Evolutionary conservation across 2,113 vertebrate genomes (phyloP), one percentile per base, ranked within the genome.

Genomic region (Ivindomyrus marchei): DNA sequence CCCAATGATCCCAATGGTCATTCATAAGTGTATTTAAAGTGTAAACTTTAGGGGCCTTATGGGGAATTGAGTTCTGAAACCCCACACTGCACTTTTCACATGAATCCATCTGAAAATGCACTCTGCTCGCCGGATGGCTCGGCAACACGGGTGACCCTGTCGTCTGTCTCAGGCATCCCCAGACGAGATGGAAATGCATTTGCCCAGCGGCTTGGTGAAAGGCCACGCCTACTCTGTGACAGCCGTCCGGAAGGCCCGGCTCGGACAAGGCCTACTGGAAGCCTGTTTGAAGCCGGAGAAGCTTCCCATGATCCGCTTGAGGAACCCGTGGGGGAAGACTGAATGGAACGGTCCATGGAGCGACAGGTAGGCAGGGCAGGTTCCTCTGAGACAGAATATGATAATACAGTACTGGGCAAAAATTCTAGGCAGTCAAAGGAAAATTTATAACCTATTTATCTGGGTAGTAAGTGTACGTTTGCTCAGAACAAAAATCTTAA

Each of bases 311-410:
- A 93, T 99, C 92, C 96, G 97, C 89, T 95, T 99, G 96, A 97
- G 98, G 92, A 99, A 99, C 74, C 98, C 98, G 13, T 97, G 98
- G 97, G 98, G 98, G 24, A 96, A 95, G 84, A 97, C 90, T 0
- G 98, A 99, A 91, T 99, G 98, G 98, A 97, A 94, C 0, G 98
- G 98, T 0, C 89, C 97, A 21, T 99, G 98, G 98, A 98, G 98
- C 0, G 98, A 99, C 95, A 95, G 94, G 98, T 99, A 91, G 95
- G 97, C 89, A 89, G 31, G 21, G 80, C 50, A 6, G n/a, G n/a
- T 49, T 50, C 85, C 6, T 88, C 3, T 4, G 47, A 49, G 45
- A 46, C 45, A 45, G 42, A 45, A 45, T 45, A 45, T 45, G 42
- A 45, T 45, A 45, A 42, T 17, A 52, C 13, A 52, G 50, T 3